Evolutionary conservation across 2,888 invertebrate genomes (phyloP).

Genomic region (Venustoraphidia nigricollis): DNA sequence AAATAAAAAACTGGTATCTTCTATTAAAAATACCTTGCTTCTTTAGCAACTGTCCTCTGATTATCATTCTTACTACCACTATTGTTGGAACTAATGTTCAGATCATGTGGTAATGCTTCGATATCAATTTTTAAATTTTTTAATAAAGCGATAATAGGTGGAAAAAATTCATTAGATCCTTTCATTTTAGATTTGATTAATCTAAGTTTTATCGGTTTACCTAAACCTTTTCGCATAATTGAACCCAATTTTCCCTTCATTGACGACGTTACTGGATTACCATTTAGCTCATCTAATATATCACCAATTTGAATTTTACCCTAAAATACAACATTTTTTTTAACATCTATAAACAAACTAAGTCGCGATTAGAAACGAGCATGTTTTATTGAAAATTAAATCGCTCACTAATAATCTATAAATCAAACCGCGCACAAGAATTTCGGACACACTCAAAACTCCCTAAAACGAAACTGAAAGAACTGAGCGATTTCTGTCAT

Average conservation of each 20-base stretch:
- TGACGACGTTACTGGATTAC: slow-evolving; percentile 29
- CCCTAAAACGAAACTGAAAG: too few relatives aligned
- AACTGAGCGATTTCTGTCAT: too few relatives aligned
- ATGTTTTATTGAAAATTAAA: too few relatives aligned
- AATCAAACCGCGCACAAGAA: background rate
- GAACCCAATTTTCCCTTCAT: slow-evolving; percentile 31
- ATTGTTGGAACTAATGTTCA: too few relatives aligned
- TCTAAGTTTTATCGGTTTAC: slow-evolving; percentile 30
- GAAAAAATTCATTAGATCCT: slow-evolving; percentile 26
- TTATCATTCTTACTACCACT: slow-evolving; percentile 3
- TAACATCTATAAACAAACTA: background rate
- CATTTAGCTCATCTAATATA: slow-evolving; percentile 45
- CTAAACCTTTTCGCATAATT: slow-evolving; percentile 30
- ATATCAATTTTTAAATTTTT: slow-evolving; percentile 20
- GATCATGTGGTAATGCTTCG: slow-evolving; percentile 2
- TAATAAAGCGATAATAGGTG: slow-evolving; percentile 27
- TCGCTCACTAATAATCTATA: background rate
- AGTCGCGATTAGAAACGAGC: background rate
- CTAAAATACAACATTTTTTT: slow-evolving; percentile 22
- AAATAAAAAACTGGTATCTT: too few relatives aligned
- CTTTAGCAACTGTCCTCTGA: slow-evolving; percentile 8
- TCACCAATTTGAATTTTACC: slow-evolving; percentile 43
- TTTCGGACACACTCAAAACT: too few relatives aligned
- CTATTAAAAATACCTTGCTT: background rate
- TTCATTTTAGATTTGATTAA: slow-evolving; percentile 36